Base-by-base conservation (phyloP, 2,113 vertebrate genomes). In the Aptenodytes patagonicus region DNA sequence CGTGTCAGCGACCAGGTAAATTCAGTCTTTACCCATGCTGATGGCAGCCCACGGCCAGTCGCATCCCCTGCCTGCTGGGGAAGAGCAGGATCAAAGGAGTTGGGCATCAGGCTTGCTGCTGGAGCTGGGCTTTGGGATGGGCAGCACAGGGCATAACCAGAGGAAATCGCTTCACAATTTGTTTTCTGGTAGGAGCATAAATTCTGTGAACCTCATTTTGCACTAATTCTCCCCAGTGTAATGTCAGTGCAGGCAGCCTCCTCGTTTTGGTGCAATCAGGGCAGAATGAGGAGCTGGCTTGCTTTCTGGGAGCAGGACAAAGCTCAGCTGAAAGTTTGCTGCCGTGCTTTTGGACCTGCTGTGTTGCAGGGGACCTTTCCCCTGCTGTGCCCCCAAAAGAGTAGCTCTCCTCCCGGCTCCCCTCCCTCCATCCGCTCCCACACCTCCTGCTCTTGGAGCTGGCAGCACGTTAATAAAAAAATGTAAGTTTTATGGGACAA, bases 381-480 rank as follows among this genome's bases (percentile, higher is more conserved):
- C 69, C 42, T 55, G 51, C 57, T 14, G 40, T 91, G 36, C 44
- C 87, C 82, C 70, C 4, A 15, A 32, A 93, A 88, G 34, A 71
- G 60, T 62, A 5, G 13, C 19, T 54, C 69, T 89, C 22, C 58
- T 72, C 29, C 28, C 10, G 49, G 31, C 40, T 89, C 57, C 58
- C 47, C 76, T 82, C 38, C 51, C 15, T 95, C 88, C 54, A 16
- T 54, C 86, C 9, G 0, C 91, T 95, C 91, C 89, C 83, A 61
- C 88, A 58, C 85, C 71, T 10, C 61, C 79, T 26, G 62, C 71
- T 95, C 80, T 83, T 7, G 2, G 73, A 93, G 54, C 95, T 97
- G 97, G 97, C 97, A 97, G 86, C 34, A 13, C 96, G 96, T 98
- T 98, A 97, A 98, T 98, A 98, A 98, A 97, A 98, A 98, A 97